A percentile compares a stretch with the other conserved stretches of the same genome.
These are phyloP conservation scores for Drosophila melanocephala DNA, from an alignment of 2,888 invertebrate genomes.

Conservation along the genomic window DNA sequence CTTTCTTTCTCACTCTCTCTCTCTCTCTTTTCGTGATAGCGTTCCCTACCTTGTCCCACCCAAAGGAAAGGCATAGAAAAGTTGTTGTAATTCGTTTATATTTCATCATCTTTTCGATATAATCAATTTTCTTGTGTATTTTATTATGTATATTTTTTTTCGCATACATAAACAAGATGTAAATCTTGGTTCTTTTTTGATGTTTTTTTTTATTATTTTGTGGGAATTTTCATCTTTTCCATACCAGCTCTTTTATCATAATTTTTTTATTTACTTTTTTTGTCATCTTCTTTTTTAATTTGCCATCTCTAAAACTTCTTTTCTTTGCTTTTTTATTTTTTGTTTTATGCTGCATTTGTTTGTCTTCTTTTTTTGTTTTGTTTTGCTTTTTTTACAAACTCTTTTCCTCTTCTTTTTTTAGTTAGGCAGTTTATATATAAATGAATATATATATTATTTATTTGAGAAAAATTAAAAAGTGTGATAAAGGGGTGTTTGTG, in stretches of 20 bases:
- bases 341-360: slow-evolving; percentile 62
- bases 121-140: slow-evolving; percentile 70
- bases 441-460: slow-evolving; percentile 35
- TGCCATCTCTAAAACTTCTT: slow-evolving; percentile 64
- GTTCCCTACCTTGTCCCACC: slow-evolving; percentile 65
- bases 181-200: slow-evolving; percentile 55
- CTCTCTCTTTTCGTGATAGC: not conserved
- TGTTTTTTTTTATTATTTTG: slow-evolving; percentile 52
- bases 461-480: slow-evolving; percentile 81
- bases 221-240: slow-evolving; percentile 65
- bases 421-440: slow-evolving; percentile 49
- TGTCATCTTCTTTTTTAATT: slow-evolving; percentile 49
- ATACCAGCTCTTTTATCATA: slow-evolving; percentile 54
- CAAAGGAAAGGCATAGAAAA: slow-evolving; percentile 76
- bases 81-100: slow-evolving; percentile 78
- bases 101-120: slow-evolving; percentile 72
- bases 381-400: slow-evolving; percentile 39
- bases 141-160: slow-evolving; percentile 60
- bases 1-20: not conserved
- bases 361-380: slow-evolving; percentile 61
- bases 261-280: slow-evolving; percentile 50
- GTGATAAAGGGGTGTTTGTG: slow-evolving; percentile 82
- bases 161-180: slow-evolving; percentile 51
- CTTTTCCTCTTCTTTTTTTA: slow-evolving; percentile 54
- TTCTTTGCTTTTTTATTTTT: slow-evolving; percentile 48